A percentile compares a stretch with the other conserved stretches of the same genome.
Conservation (phyloP, 2,888 invertebrate genomes). For the Hypolimnas misippus region DNA sequence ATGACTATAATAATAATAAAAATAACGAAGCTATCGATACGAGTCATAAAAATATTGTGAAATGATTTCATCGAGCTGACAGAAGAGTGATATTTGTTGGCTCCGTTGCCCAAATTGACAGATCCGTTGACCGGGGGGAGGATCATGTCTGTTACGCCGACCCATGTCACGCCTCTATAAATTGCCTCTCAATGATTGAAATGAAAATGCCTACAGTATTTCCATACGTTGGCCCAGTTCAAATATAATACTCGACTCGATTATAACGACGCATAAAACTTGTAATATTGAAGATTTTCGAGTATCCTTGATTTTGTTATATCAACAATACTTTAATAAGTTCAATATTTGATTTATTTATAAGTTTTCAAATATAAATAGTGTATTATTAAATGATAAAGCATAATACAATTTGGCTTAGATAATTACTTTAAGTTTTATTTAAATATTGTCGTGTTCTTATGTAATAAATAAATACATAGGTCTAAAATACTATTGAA, state of each 20-base stretch:
- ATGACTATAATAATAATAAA: no score
- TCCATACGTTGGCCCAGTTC: slow-evolving; percentile 19
- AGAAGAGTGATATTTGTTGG: slow-evolving; percentile 53
- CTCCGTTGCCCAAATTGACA: slow-evolving; percentile 73
- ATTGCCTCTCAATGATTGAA: slow-evolving; percentile 64
- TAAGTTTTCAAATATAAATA: background rate
- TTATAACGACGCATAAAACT: slow-evolving; percentile 5
- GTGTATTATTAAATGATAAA: background rate
- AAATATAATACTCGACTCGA: slow-evolving; percentile 19
- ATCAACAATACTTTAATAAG: background rate
- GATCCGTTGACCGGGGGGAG: slow-evolving; percentile 65
- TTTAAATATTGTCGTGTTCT: no score
- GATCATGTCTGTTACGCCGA: slow-evolving; percentile 66
- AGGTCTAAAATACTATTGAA: no score
- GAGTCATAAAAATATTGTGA: slow-evolving; percentile 29
- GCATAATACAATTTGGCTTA: no score
- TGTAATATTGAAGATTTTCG: background rate
- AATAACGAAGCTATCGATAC: slow-evolving; percentile 22
- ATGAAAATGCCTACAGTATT: slow-evolving; percentile 60
- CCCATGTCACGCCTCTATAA: slow-evolving; percentile 72
- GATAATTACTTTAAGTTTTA: no score
- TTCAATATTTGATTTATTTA: background rate
- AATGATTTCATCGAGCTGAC: slow-evolving; percentile 45
- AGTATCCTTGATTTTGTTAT: background rate
- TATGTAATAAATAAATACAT: no score